Evolutionary conservation across 2,113 vertebrate species (phyloP), one percentile per base, ranked within the genome.

Genomic region (Alethe castanea): DNA sequence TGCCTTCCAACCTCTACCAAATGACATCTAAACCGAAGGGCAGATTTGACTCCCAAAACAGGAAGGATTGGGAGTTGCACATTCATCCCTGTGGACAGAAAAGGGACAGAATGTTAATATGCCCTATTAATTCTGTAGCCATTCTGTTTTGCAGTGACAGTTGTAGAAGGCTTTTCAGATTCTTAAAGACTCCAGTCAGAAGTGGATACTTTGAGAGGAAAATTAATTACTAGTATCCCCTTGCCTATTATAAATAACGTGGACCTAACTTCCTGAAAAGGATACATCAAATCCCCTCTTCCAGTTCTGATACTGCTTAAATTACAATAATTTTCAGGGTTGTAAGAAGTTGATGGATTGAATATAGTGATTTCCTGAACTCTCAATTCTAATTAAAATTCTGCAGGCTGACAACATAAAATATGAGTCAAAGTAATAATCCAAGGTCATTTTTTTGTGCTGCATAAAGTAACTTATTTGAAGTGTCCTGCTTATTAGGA

Each of bases 371-470:
- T 78, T 96, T 97, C 93, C 78, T 88, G 70, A 96, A 77, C 77
- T 77, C 90, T 93, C 73, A 53, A 57, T 65, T 88, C 89, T 95
- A 97, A 98, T 98, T 97, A 97, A 89, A 98, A 97, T 97, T 97
- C 94, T 96, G 59, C 73, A 89, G 87, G 53, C 36, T 90, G 83
- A 95, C 80, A 95, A 93, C 65, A 92, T 93, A 96, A 97, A 96
- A 91, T 91, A 92, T 19, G 66, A 94, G 85, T 84, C 40, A 85
- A 88, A 95, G 33, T 45, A 95, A 84, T 94, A 97, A 96, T 87
- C 86, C 95, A 97, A 97, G 97, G 97, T 97, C 94, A 97, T 95
- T 85, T 52, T 52, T 96, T 88, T 74, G 66, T 65, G 76, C 74
- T 96, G 90, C 94, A 94, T 96, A 95, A 97, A 96, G 85, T 92